Evolutionary conservation across 2,888 invertebrate genomes (phyloP), one percentile per base, ranked within the genome.

Genomic region (Sphinx pinastri): DNA sequence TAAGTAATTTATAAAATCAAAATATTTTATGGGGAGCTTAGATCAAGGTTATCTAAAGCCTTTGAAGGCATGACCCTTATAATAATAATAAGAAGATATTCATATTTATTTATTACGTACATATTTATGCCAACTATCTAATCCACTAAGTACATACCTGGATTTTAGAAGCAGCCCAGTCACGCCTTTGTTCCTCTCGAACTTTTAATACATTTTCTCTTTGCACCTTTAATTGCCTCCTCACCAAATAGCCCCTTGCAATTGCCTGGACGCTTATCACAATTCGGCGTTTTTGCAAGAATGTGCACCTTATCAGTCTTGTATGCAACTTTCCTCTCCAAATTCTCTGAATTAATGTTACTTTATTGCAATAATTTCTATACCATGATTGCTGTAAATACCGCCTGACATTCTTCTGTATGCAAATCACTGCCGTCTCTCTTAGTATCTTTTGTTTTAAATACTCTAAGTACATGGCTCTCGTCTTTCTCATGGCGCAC

Each of bases 151-250:
- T 14, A 63, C 52, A 81, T 81, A 95, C 95, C 94, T 97, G 97
- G 79, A 97, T 96, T 79, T 94, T 94, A 2, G 91, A 91, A 13
- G 95, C 96, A 6, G 96, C 96, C 74, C 89, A 90, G 74, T 89
- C 85, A 49, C 81, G 87, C 68, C 83, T 86, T 70, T 88, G 81
- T 66, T 93, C 84, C 77, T 92, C 93, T 75, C 85, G 88, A 71
- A 87, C 87, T 81, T 91, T 93, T 1, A 90, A 82, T 16, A 93
- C 76, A 31, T 81, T 74, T 72, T 94, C 94, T 83, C 88, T 94
- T 72, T 91, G 89, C n/a, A 77, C 77, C 78, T 93, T 82, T 72
- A 94, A 85, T 68, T 92, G 80, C 82, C 91, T 86, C 63, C 95
- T 88, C 52, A 94, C 90, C 76, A 95, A 78, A 79, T 92, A 89